Evolutionary conservation across 2,113 vertebrate genomes (phyloP).

Genomic region (Ameiurus melas): DNA sequence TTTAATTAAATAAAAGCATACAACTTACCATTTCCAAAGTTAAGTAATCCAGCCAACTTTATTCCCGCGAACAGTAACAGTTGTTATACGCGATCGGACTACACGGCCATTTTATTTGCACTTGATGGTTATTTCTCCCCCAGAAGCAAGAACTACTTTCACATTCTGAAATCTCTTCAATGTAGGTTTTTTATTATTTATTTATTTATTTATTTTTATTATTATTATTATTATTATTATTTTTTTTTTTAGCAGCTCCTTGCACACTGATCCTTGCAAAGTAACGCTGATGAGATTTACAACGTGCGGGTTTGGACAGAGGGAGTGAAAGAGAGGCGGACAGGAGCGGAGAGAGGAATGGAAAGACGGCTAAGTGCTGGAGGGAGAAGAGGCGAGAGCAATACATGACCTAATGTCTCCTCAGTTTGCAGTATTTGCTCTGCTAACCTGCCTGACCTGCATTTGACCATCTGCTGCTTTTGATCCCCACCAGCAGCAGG

Average conservation of each 20-base stretch:
- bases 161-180: not conserved
- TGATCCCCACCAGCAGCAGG: not conserved
- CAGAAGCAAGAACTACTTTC: not conserved
- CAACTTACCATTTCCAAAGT: no score
- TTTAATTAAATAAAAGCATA: no score
- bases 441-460: slow-evolving; percentile 15
- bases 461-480: slow-evolving; percentile 25
- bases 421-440: not conserved
- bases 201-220: no score
- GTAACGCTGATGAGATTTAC: not conserved
- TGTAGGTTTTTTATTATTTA: not conserved
- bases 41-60: not conserved
- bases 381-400: not conserved
- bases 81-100: not conserved
- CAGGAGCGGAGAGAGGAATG: not conserved
- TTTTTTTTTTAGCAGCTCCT: not conserved
- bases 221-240: no score
- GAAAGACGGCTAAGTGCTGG: not conserved
- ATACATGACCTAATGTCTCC: slow-evolving; percentile 23
- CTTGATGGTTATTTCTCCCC: not conserved
- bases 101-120: not conserved
- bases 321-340: slow-evolving; percentile 6
- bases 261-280: not conserved
- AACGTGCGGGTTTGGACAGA: not conserved
- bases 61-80: not conserved